Base-by-base conservation (phyloP, 1,140 invertebrate species). In the Lucilia cuprina region DNA sequence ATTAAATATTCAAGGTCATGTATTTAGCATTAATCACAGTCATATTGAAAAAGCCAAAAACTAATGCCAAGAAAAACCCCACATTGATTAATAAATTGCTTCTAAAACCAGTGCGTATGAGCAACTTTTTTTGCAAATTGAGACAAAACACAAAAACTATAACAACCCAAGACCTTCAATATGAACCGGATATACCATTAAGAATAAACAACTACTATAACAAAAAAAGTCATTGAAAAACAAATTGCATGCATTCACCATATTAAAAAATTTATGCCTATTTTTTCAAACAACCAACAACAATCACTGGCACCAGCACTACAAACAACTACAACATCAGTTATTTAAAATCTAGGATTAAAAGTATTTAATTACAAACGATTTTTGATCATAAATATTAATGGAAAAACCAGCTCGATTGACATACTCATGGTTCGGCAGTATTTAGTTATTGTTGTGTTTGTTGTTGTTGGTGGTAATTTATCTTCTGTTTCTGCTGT, bases 171-270 rank as follows among this genome's bases (percentile, higher is more conserved):
- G 41, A 49, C 77, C 77, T 80, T 80, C 77, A 80, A 80, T 80
- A 49, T 80, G 77, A 80, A 80, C 77, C 77, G 77, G 77, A 80
- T 80, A 80, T 80, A 80, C 77, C 77, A 80, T 80, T 80, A 49
- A 49, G 77, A 80, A 70, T 47, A 80, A 80, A 21, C 41, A 80
- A 80, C 77, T n/a, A 80, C 41, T 50, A 80, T 5, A 19, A 70
- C 60, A 49, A 49, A 17, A 17, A n/a, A 17, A n/a, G 12, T 55
- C 17, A 12, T 55, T 55, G 12, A 17, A 1, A 17, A 70, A 70
- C 77, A 80, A 49, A 80, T 80, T 80, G 41, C 41, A 25, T 21
- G 77, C 77, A 80, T 80, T 78, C 41, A 47, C 75, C 12, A 35
- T 25, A 49, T 80, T 70, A 70, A 70, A 19, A 21, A 21, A 21